Conservation (phyloP, 2,888 invertebrate genomes). For the Metellina segmentata region DNA sequence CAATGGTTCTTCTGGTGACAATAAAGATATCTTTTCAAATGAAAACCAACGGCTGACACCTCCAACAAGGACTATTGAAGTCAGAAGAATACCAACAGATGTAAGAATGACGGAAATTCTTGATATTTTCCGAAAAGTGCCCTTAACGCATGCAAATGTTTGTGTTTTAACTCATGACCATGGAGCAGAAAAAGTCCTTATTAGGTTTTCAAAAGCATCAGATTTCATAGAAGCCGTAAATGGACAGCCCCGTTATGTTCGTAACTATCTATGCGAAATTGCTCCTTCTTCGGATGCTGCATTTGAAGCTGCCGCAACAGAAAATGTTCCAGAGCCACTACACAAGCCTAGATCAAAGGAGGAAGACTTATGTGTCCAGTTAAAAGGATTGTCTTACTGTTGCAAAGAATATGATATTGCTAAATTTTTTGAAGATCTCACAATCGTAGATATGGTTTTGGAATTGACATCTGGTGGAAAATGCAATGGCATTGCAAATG, state of each 20-base stretch:
- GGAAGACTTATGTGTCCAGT: conserved; percentile 70
- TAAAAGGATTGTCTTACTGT: conserved; percentile 88
- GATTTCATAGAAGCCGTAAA: conserved; percentile 88
- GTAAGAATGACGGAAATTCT: conserved; percentile 91
- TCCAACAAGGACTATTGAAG: conserved; percentile 83
- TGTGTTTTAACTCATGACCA: conserved; percentile 91
- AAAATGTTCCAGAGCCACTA: conserved; percentile 60
- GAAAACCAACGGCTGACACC: conserved; percentile 7
- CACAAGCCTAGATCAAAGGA: conserved; percentile 48
- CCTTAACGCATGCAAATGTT: conserved; percentile 90
- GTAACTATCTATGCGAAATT: conserved; percentile 85
- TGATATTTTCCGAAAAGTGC: conserved; percentile 89
- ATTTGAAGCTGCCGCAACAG: conserved; percentile 87
- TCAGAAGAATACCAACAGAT: conserved; percentile 87
- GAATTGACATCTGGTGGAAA: conserved; percentile 81
- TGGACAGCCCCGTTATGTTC: conserved; percentile 85
- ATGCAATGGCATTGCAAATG: conserved; percentile 85
- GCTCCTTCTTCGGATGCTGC: conserved; percentile 86
- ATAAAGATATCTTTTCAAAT: conserved; percentile 10
- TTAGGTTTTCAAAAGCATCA: conserved; percentile 87
- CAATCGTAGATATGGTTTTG: conserved; percentile 87
- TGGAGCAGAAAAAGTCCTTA: conserved; percentile 89
- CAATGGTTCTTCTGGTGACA: neutral
- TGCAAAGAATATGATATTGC: conserved; percentile 91
- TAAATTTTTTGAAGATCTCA: conserved; percentile 86